Base-by-base conservation (phyloP, 2,113 vertebrate species). In the Orycteropus afer region DNA sequence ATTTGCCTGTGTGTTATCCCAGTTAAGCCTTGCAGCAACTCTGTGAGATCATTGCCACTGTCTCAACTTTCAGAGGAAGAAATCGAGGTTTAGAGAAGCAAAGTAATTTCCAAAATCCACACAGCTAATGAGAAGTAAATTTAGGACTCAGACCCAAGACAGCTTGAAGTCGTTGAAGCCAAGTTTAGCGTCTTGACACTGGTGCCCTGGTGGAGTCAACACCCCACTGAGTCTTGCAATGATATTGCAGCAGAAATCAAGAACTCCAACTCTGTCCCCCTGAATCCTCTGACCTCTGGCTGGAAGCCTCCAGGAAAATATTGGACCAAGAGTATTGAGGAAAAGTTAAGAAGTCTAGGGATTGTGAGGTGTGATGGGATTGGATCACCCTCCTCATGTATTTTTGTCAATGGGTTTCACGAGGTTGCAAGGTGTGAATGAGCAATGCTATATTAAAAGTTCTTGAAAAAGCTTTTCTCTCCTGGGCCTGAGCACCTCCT, bases 401-500 rank as follows among this genome's bases (percentile, higher is more conserved):
- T 96, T 97, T 97, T 97, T 95, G 83, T 96, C 95, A 94, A 91
- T 71, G 92, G 93, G 78, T 96, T 85, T 96, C 97, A 95, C 55
- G 13, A 93, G 94, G 88, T 88, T 96, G 63, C 69, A 67, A 86
- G 82, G 96, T 95, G 97, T 86, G 95, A 95, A 84, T 95, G 95
- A 97, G 96, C 96, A 96, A 92, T 83, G 55, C 74, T 96, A 90
- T 96, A 96, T 96, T 97, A 95, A 96, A 96, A 93, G 74, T 96
- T 97, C 81, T 92, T 89, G 92, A 79, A 83, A 92, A 97, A 97
- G 63, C 90, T 79, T 86, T 84, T 13, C 34, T 82, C 79, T 84
- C 65, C 73, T 61, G 90, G 74, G 92, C 32, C 82, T 94, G 40
- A n/a, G 32, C 82, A 79, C 67, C 90, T 93, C 67, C 90, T 93